A percentile compares a stretch with the other conserved stretches of the same genome.
Evolutionary conservation across 2,113 vertebrate species (phyloP).

Genomic region (Ranitomeya imitator): DNA sequence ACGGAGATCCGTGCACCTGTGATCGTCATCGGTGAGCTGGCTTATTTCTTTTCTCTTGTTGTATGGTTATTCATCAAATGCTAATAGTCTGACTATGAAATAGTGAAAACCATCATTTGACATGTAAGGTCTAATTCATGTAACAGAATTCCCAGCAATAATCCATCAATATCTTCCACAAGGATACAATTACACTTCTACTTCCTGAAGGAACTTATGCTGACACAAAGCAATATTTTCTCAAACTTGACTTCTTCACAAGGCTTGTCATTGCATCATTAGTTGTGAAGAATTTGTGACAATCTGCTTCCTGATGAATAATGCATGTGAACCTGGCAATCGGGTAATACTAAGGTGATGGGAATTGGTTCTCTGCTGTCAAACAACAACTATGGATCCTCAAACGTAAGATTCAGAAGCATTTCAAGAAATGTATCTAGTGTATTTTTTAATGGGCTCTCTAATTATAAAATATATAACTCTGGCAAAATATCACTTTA

Average conservation of each 20-base stretch:
- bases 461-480: neutral
- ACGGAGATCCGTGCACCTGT: too few relatives aligned
- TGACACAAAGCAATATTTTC: conserved; percentile 23
- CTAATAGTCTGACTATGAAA: neutral
- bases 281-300: conserved; percentile 36
- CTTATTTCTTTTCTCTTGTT: too few relatives aligned
- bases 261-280: conserved; percentile 45
- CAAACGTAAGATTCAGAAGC: neutral
- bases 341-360: neutral
- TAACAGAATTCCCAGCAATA: conserved; percentile 6
- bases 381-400: neutral
- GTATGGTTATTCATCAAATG: neutral
- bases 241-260: conserved; percentile 40
- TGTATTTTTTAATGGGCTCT: neutral
- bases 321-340: neutral
- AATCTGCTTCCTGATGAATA: conserved; percentile 45
- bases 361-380: neutral
- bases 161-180: neutral
- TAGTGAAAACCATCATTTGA: neutral
- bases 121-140: neutral
- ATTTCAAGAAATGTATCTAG: neutral
- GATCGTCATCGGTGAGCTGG: too few relatives aligned
- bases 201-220: conserved; percentile 8
- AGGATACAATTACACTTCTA: neutral
- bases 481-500: too few relatives aligned